These are phyloP conservation scores for Drosophila burlai DNA, from an alignment of 1,140 invertebrate species.

Conservation along the genomic window DNA sequence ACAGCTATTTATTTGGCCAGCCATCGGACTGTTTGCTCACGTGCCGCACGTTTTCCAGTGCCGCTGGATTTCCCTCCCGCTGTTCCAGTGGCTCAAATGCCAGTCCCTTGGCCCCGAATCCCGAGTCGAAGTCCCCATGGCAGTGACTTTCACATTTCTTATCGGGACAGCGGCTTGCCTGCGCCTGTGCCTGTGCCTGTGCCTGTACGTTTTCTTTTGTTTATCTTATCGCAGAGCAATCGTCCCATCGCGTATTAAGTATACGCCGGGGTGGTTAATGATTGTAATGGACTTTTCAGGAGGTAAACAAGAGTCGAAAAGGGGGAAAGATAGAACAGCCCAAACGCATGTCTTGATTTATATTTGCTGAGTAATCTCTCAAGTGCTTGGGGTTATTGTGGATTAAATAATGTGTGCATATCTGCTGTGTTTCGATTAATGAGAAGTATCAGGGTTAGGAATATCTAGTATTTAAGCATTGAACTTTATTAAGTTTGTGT, in stretches of 20 bases:
- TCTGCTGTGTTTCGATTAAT: background rate
- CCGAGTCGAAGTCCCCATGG: conserved; percentile 25
- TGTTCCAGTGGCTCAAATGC: conserved; percentile 23
- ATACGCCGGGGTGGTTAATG: conserved; percentile 31
- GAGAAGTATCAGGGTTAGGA: background rate
- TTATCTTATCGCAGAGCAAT: conserved; percentile 44
- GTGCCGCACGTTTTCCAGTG: conserved; percentile 62
- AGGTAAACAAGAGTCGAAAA: conserved; percentile 17
- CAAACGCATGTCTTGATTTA: conserved; percentile 22
- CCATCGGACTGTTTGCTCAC: conserved; percentile 41
- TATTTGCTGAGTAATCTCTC: conserved; percentile 29
- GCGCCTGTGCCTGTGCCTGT: background rate
- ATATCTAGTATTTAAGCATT: background rate
- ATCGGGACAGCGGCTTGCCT: conserved; percentile 10
- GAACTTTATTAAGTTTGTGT: conserved; percentile 7
- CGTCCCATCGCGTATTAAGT: conserved; percentile 32
- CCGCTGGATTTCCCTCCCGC: conserved; percentile 1
- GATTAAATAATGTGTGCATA: conserved; percentile 1
- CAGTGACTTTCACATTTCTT: conserved; percentile 47
- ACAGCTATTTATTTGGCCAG: conserved; percentile 47
- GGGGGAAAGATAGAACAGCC: conserved; percentile 8
- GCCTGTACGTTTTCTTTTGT: conserved; percentile 23
- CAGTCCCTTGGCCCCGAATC: conserved; percentile 27
- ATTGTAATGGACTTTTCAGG: conserved; percentile 47
- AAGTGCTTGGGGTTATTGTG: background rate